Evolutionary conservation across 2,888 invertebrate species (phyloP).

Genomic region (Aradus depressus): DNA sequence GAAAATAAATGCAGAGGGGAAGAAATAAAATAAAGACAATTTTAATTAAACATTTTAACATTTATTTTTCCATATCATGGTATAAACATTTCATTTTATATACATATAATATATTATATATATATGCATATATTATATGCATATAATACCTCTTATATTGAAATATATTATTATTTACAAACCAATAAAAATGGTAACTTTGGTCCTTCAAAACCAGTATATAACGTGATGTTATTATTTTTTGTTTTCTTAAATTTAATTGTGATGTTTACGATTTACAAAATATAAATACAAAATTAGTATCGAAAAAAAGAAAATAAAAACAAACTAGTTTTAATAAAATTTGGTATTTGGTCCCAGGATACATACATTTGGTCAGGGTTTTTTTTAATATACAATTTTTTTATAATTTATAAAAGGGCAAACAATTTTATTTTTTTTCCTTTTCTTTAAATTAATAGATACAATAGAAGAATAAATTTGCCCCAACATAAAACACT

Average conservation of each 20-base stretch:
- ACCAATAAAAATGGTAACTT: constrained; percentile 18
- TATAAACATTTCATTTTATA: constrained; percentile 12
- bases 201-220: constrained; percentile 14
- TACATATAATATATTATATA: background rate
- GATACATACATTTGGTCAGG: constrained; percentile 8
- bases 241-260: too few species aligned
- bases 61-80: constrained; percentile 16
- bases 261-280: constrained; percentile 8
- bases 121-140: too few species aligned
- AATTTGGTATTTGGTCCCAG: constrained; percentile 9
- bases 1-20: constrained; percentile 9
- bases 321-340: constrained; percentile 7
- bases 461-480: too few species aligned
- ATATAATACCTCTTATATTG: background rate
- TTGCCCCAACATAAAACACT: too few species aligned
- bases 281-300: constrained; percentile 2
- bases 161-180: constrained; percentile 16
- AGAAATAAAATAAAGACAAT: too few species aligned
- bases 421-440: too few species aligned
- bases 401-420: too few species aligned
- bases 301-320: too few species aligned
- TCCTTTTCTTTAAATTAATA: too few species aligned
- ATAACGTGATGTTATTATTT: constrained; percentile 11
- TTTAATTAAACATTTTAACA: constrained; percentile 9
- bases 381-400: background rate